Conservation (phyloP, 2,113 vertebrate species). For the Beaufortia kweichowensis region DNA sequence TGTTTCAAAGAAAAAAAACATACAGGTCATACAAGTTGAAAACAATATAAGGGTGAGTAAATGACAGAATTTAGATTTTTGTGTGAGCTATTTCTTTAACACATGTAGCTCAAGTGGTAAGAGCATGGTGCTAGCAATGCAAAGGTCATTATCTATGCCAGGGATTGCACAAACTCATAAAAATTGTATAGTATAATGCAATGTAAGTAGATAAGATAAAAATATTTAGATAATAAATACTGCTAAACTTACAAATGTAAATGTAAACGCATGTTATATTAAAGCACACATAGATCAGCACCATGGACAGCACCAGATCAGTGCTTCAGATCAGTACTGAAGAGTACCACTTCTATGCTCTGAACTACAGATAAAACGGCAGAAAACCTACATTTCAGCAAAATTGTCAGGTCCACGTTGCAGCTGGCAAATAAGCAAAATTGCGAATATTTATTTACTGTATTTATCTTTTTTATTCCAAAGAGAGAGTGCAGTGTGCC, state of each 20-base stretch:
- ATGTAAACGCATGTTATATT: not conserved
- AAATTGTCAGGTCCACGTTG: conserved; percentile 17
- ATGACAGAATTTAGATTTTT: not conserved
- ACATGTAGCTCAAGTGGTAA: no score
- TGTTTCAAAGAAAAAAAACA: not conserved
- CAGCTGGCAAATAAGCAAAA: conserved; percentile 30
- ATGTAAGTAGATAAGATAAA: no score
- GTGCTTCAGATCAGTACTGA: not conserved
- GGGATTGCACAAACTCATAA: no score
- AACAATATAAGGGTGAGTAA: not conserved
- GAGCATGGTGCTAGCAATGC: no score
- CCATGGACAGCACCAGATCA: conserved; percentile 28
- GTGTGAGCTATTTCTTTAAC: not conserved
- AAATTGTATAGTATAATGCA: no score
- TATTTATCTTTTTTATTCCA: conserved; percentile 25
- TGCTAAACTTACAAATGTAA: no score
- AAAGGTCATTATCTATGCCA: no score
- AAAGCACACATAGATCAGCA: conserved; percentile 4
- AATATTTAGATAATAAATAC: no score
- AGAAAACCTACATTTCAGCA: not conserved
- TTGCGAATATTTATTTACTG: conserved; percentile 17
- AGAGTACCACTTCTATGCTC: conserved; percentile 14
- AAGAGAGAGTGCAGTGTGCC: conserved; percentile 12
- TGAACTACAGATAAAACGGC: not conserved
- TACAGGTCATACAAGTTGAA: not conserved